Evolutionary conservation across 2,113 vertebrate genomes (phyloP).

Genomic region (Rhodinocichla rosea): DNA sequence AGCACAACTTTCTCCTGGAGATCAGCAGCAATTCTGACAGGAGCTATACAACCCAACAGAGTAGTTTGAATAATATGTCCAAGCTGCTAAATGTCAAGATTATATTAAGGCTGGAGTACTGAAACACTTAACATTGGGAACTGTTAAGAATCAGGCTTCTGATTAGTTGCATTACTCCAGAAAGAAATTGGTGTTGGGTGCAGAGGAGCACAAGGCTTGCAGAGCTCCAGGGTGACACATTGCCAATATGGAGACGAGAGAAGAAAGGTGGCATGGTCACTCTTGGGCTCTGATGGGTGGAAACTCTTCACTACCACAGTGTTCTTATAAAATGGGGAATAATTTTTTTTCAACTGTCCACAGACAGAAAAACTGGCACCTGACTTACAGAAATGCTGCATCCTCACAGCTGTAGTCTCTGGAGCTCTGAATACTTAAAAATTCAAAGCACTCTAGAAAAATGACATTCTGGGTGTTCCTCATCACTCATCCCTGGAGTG

Average conservation of each 20-base stretch:
- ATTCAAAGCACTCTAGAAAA: neutral
- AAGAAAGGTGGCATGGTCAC: neutral
- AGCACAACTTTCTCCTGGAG: neutral
- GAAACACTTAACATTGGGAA: neutral
- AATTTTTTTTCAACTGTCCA: neutral
- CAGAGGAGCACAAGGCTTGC: neutral
- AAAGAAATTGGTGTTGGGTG: neutral
- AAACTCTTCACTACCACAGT: neutral
- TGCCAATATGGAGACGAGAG: neutral
- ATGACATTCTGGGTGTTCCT: neutral
- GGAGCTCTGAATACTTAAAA: neutral
- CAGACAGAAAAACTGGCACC: neutral
- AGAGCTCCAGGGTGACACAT: neutral
- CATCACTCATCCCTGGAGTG: neutral
- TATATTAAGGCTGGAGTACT: neutral
- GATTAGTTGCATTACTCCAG: neutral
- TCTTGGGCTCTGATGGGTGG: neutral
- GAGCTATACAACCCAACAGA: neutral
- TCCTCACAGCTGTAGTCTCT: neutral
- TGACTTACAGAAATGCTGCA: neutral
- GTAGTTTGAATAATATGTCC: neutral
- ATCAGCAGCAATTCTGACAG: neutral
- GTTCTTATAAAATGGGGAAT: neutral
- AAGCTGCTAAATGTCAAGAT: neutral
- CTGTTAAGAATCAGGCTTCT: neutral